phyloP scores from a whole-genome alignment of 2,888 invertebrate species.

The Phymatocera aterrima region DNA sequence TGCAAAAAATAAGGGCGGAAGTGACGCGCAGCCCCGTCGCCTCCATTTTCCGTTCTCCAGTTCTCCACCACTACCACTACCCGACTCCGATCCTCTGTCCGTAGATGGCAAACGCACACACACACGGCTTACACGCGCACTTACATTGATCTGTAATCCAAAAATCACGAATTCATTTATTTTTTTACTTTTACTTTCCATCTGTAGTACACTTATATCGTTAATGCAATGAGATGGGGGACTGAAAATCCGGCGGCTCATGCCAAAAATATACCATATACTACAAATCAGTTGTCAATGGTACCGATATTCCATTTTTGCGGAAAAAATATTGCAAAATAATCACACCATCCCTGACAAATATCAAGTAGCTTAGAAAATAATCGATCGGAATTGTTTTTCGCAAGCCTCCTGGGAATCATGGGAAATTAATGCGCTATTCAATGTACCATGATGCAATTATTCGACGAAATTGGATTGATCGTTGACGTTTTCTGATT shows the following conservation, averaged over 20 bases:
- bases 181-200: constrained; percentile 9
- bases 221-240: constrained; percentile 50
- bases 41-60: constrained; percentile 59
- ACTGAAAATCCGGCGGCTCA: constrained; percentile 55
- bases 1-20: constrained; percentile 65
- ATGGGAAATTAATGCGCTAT: too few relatives aligned
- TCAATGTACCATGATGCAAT: too few relatives aligned
- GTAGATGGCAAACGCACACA: constrained; percentile 57
- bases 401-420: too few relatives aligned
- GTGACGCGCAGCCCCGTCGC: constrained; percentile 62
- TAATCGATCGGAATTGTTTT: too few relatives aligned
- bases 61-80: constrained; percentile 43
- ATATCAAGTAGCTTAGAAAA: too few relatives aligned
- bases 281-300: not conserved
- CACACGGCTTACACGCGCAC: constrained; percentile 63
- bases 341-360: too few relatives aligned
- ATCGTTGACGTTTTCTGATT: too few relatives aligned
- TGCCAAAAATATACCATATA: constrained; percentile 44
- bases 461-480: too few relatives aligned
- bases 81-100: constrained; percentile 50
- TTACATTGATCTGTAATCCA: constrained; percentile 66
- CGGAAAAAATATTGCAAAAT: not conserved
- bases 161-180: constrained; percentile 30
- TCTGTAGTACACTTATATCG: constrained; percentile 34
- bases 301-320: not conserved